phyloP scores from a whole-genome alignment of 1,140 invertebrate genomes.

The Calosoma granatense region DNA sequence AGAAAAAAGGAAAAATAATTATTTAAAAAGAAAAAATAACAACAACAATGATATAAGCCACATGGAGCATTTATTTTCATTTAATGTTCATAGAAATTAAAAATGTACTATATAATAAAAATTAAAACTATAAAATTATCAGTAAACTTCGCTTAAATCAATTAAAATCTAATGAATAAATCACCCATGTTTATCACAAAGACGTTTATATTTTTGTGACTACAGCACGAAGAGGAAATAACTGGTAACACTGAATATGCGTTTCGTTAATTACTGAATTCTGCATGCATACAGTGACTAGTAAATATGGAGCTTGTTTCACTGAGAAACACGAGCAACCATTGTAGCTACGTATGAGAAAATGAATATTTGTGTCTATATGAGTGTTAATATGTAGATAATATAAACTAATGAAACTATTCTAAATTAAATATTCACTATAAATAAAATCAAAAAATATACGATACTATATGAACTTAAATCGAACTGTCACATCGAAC shows the following conservation, averaged over 20 bases:
- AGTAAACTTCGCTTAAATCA: background rate
- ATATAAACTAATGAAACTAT: background rate
- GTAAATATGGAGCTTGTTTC: background rate
- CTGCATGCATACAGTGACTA: background rate
- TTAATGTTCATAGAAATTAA: background rate
- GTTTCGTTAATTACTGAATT: background rate
- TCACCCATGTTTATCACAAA: constrained; percentile 4
- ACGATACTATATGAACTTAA: background rate
- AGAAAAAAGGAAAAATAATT: constrained; percentile 5
- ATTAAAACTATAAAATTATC: constrained; percentile 3
- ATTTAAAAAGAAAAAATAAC: too few species aligned
- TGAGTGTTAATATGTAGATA: too few species aligned
- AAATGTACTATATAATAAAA: constrained; percentile 1
- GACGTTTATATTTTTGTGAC: constrained; percentile 4
- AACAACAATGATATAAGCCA: too few species aligned
- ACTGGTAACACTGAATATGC: constrained; percentile 1
- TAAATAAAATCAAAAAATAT: background rate
- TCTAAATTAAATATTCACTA: background rate
- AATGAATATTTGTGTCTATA: too few species aligned
- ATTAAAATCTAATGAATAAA: constrained; percentile 1
- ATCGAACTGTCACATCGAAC: background rate
- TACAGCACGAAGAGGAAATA: background rate
- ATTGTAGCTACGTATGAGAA: too few species aligned
- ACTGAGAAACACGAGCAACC: background rate
- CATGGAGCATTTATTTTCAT: background rate